Conservation (phyloP, 2,797 vertebrate genomes). For the Eospalax fontanierii region DNA sequence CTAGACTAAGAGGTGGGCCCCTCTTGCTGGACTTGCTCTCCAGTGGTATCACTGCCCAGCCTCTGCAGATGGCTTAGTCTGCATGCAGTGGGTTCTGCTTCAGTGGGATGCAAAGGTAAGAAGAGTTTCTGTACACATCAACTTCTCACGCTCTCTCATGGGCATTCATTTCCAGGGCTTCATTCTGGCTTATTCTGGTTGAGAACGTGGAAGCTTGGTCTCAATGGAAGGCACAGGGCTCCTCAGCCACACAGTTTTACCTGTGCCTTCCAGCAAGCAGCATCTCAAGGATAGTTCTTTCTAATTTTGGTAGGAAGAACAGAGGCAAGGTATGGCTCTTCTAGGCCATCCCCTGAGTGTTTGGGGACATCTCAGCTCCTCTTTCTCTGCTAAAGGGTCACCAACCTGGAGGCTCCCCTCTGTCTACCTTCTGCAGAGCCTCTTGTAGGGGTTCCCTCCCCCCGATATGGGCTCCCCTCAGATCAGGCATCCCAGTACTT, state of each 20-base stretch:
- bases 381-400: not conserved
- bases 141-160: not conserved
- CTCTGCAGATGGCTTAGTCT: not conserved
- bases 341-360: not conserved
- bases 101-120: not conserved
- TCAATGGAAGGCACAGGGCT: not conserved
- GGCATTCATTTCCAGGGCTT: not conserved
- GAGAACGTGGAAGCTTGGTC: not conserved
- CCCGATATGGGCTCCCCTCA: not conserved
- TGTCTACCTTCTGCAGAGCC: not conserved
- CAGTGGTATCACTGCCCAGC: accelerated
- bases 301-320: not conserved
- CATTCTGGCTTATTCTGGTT: not conserved
- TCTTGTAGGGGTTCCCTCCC: not conserved
- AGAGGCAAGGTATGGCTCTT: not conserved
- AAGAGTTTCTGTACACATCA: not conserved
- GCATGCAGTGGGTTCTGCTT: not conserved
- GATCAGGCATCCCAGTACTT: not conserved
- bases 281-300: not conserved
- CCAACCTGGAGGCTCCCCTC: not conserved
- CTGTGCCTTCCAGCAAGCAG: not conserved
- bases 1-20: accelerated
- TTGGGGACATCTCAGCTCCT: not conserved
- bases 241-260: accelerated
- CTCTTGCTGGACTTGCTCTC: accelerated